These are phyloP conservation scores for Salvelinus sp. DNA, from an alignment of 2,113 vertebrate genomes.

Conservation along the genomic window DNA sequence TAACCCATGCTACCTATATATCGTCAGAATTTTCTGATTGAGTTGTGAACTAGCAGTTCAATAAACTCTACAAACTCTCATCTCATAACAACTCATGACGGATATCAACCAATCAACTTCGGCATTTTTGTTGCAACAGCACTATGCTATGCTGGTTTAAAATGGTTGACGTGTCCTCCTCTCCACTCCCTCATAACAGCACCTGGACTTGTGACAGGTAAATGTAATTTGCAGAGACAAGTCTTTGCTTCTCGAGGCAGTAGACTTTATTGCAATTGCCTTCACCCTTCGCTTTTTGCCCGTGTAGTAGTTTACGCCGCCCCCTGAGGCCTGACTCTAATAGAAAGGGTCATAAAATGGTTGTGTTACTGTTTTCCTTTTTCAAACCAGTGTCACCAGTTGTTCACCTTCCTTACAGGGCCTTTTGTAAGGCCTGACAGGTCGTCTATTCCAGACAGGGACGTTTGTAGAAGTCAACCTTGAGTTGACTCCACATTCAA, in stretches of 20 bases:
- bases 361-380: slow-evolving; percentile 64
- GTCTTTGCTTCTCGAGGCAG: slow-evolving; percentile 47
- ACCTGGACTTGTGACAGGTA: slow-evolving; percentile 68
- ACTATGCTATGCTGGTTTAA: no score
- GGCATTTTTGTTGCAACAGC: slow-evolving; percentile 9
- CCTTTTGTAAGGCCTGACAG: slow-evolving; percentile 61
- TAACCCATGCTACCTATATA: no score
- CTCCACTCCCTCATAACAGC: slow-evolving; percentile 47
- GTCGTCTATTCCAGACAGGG: slow-evolving; percentile 50
- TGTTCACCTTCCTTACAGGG: slow-evolving; percentile 59
- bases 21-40: no score
- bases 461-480: slow-evolving; percentile 48
- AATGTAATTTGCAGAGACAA: slow-evolving; percentile 55
- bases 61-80: no score
- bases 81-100: no score
- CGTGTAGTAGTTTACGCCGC: not conserved
- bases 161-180: slow-evolving; percentile 28
- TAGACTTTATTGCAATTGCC: slow-evolving; percentile 32
- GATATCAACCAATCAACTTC: slow-evolving; percentile 11
- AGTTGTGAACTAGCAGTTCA: no score
- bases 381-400: slow-evolving; percentile 66
- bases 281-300: slow-evolving; percentile 20
- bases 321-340: slow-evolving; percentile 50
- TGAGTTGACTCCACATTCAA: slow-evolving; percentile 51
- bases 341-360: slow-evolving; percentile 67